Base-by-base conservation (phyloP, 1,140 invertebrate genomes). In the Brachionus paranguensis region DNA sequence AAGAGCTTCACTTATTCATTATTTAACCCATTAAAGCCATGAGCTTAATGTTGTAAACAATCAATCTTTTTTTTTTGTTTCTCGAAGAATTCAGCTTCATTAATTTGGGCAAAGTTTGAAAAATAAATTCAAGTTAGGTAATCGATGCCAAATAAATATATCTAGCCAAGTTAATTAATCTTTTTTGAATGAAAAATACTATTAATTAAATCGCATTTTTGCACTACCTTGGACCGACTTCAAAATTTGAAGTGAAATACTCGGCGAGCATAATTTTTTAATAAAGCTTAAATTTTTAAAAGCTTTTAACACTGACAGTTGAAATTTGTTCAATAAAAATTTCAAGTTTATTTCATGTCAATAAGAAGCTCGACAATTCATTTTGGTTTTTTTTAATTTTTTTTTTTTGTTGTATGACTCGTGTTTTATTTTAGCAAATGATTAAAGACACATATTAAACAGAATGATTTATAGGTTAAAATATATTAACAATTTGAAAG, bases 401-500 rank as follows among this genome's bases (percentile, higher is more conserved):
- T 29, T 29, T 29, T 29, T 29, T 29, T 29, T 29, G 27, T 45
- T 60, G 53, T 60, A 10, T 8, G 20, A 60, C 53, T 60, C 53
- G 53, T 60, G 53, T 60, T 60, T 17, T 60, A 60, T 60, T 60
- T 60, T 60, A 60, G 53, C 53, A 60, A 60, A 60, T 60, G 53
- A 60, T 60, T 60, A 60, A 60, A 60, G 53, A 60, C 53, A 60
- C 53, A 60, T 60, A 60, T 60, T 60, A 60, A 60, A 60, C 53
- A 60, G 53, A 60, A 60, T 60, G 53, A 60, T 60, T 60, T 20
- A 60, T 60, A 60, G 53, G 53, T 60, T 60, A 60, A 60, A 60
- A 60, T 60, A 60, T 24, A 20, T 60, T 60, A 60, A 60, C 53
- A 60, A 60, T 60, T 60, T 60, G 53, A 60, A 27, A 60, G 53